Conservation (phyloP, 2,797 vertebrate species). For the Megalops cyprinoides region DNA sequence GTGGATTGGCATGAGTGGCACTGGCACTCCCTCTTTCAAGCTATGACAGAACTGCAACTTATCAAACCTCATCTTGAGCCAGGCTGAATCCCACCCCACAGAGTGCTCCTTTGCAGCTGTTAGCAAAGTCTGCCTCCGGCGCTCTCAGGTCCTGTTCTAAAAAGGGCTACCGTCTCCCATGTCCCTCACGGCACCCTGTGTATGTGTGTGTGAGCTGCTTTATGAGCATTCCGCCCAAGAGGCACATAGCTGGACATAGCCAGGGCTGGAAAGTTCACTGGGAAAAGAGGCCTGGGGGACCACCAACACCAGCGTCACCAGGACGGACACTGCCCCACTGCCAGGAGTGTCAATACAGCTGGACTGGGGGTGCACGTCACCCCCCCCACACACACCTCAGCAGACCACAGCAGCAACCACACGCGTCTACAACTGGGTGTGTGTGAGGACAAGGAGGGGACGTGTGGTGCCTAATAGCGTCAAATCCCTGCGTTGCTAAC, state of each 20-base stretch:
- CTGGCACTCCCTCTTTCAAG: background rate
- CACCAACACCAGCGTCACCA: slow-evolving; percentile 42
- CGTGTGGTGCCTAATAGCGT: slow-evolving; percentile 57
- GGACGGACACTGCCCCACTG: no score
- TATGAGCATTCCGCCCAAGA: background rate
- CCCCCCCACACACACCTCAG: background rate
- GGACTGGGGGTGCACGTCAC: slow-evolving; percentile 21
- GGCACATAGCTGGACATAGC: slow-evolving; percentile 7
- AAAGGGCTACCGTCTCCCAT: background rate
- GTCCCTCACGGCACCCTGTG: background rate
- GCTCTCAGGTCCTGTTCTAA: background rate
- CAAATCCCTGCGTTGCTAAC: slow-evolving; percentile 83
- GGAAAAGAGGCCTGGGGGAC: slow-evolving; percentile 45
- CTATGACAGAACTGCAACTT: no score
- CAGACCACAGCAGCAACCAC: background rate
- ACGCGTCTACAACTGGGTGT: slow-evolving; percentile 34
- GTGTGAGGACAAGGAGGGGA: slow-evolving; percentile 5
- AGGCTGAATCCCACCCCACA: background rate
- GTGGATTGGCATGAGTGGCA: background rate
- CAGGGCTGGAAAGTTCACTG: slow-evolving; percentile 42
- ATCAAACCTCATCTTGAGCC: no score
- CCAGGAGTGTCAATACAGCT: slow-evolving; percentile 22
- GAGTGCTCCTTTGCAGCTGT: background rate
- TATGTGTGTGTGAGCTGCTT: background rate
- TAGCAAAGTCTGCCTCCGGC: background rate